phyloP scores from a whole-genome alignment of 2,113 vertebrate genomes.

The Notarius quadriscutis region DNA sequence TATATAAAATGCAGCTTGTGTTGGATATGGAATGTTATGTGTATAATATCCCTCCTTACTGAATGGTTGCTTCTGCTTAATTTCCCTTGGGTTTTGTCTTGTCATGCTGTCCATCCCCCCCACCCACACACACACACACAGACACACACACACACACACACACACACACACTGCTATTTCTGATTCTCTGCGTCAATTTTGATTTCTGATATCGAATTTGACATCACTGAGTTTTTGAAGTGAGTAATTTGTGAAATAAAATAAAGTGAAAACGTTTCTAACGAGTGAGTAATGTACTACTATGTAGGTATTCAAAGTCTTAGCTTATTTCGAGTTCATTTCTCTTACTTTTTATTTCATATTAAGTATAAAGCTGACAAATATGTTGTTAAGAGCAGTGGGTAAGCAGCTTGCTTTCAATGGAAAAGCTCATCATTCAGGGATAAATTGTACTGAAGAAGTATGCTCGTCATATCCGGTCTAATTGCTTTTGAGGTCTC shows the following conservation, averaged over 20 bases:
- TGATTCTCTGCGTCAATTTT: not conserved
- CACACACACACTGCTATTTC: not conserved
- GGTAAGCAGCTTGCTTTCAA: conserved; percentile 35
- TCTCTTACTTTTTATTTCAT: conserved; percentile 20
- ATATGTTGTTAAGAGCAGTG: conserved; percentile 31
- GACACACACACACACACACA: no score
- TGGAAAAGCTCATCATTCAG: conserved; percentile 40
- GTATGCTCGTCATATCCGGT: conserved; percentile 41
- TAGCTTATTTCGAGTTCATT: not conserved
- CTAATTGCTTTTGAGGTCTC: conserved; percentile 18
- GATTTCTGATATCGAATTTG: not conserved
- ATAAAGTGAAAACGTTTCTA: not conserved
- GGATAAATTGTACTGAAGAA: conserved; percentile 46
- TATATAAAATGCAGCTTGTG: not conserved
- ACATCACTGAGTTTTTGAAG: not conserved
- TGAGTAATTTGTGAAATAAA: not conserved
- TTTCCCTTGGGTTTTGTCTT: not conserved
- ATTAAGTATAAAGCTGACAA: not conserved
- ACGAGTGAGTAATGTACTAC: not conserved
- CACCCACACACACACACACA: no score
- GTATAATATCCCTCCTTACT: not conserved
- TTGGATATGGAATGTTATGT: not conserved
- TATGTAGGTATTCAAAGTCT: not conserved
- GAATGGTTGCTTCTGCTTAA: not conserved
- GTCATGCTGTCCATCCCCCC: not conserved